Conservation (phyloP, 2,797 vertebrate species). For the Mareca penelope region DNA sequence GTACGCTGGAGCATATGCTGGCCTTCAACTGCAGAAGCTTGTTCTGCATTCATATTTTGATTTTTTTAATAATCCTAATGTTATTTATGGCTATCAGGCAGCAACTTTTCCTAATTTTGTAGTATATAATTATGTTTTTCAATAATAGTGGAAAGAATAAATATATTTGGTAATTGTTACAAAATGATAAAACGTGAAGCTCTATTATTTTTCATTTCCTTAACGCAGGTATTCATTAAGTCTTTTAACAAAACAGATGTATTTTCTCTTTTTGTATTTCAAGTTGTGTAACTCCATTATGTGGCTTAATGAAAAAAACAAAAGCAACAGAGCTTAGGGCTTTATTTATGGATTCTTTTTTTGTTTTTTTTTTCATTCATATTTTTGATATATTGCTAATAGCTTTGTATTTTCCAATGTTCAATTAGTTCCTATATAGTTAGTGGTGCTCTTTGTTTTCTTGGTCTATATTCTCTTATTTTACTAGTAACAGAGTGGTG, state of each 20-base stretch:
- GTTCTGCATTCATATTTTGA: background rate
- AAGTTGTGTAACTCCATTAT: background rate
- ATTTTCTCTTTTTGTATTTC: background rate
- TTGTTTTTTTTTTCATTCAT: rapidly evolving
- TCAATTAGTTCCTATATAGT: background rate
- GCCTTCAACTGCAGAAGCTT: background rate
- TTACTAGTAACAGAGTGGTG: background rate
- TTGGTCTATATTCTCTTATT: background rate
- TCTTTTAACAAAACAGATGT: background rate
- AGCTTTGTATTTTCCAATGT: background rate
- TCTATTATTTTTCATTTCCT: background rate
- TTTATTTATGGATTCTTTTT: background rate
- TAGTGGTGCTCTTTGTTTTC: background rate
- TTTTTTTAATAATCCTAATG: background rate
- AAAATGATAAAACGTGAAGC: background rate
- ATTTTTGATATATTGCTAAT: background rate
- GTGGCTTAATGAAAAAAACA: background rate
- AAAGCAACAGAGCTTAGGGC: background rate
- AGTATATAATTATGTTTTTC: background rate
- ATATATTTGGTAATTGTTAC: background rate
- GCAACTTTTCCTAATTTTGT: background rate
- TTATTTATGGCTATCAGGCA: background rate
- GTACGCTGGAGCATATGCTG: too few relatives aligned
- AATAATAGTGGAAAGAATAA: background rate
- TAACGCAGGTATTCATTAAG: background rate